Conservation (phyloP, 2,797 vertebrate genomes). For the Pangasius djambal region DNA sequence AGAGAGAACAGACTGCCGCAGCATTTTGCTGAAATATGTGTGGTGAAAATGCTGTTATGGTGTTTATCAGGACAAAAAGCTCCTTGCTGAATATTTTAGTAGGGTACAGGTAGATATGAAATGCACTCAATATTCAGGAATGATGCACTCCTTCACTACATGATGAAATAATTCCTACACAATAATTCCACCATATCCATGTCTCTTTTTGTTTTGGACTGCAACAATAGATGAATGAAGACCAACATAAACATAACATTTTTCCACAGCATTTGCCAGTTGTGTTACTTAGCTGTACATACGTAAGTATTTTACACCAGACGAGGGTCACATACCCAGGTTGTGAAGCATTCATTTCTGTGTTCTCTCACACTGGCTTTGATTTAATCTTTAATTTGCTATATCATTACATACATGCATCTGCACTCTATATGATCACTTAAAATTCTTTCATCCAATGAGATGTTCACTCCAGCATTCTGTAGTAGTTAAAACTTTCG, state of each 20-base stretch:
- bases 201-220: background rate
- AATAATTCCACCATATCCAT: background rate
- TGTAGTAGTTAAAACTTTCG: background rate
- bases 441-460: background rate
- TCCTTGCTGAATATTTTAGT: conserved; percentile 6
- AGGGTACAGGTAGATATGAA: background rate
- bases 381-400: background rate
- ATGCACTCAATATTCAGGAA: background rate
- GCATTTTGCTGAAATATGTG: conserved; percentile 21
- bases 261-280: background rate
- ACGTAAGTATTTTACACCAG: background rate
- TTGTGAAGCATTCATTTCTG: background rate
- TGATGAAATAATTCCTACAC: conserved; percentile 8
- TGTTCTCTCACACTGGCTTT: background rate
- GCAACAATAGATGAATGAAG: background rate
- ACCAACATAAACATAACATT: background rate
- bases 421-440: background rate
- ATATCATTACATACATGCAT: background rate
- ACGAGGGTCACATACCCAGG: background rate
- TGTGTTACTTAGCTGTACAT: background rate
- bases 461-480: background rate
- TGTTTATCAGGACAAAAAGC: conserved; percentile 20
- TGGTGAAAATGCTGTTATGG: conserved; percentile 12
- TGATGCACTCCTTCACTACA: background rate
- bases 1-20: conserved; percentile 31